A percentile compares a stretch with the other conserved stretches of the same genome.
These are phyloP conservation scores for Micromesistius poutassou DNA, from an alignment of 2,797 vertebrate species.

Conservation along the genomic window DNA sequence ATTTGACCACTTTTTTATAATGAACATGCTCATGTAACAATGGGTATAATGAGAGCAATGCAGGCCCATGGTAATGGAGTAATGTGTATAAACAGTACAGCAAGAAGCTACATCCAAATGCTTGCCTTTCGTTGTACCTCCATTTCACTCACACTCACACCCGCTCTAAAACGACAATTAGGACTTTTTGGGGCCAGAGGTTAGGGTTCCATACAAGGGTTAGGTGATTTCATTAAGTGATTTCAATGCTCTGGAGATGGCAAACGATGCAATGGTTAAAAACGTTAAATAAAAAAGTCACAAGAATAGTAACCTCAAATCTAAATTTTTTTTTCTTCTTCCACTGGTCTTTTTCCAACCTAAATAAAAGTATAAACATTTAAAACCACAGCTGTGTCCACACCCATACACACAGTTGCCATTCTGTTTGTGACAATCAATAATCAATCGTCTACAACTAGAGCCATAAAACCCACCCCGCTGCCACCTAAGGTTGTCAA, in stretches of 20 bases:
- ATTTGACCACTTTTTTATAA: neutral
- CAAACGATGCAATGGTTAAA: constrained; percentile 46
- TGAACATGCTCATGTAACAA: constrained; percentile 3
- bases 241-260: constrained; percentile 46
- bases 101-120: constrained; percentile 1
- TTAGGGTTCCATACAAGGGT: constrained; percentile 20
- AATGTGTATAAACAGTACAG: neutral
- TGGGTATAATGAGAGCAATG: neutral
- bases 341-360: constrained; percentile 61
- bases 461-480: neutral
- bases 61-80: neutral
- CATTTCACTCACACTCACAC: neutral
- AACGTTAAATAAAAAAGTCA: constrained; percentile 55
- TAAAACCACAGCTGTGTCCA: constrained; percentile 23
- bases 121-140: neutral
- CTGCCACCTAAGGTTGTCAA: neutral
- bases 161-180: neutral
- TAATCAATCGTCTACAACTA: constrained; percentile 1
- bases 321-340: constrained; percentile 38
- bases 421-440: neutral
- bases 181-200: constrained; percentile 20
- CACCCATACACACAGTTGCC: constrained; percentile 16
- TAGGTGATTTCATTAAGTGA: constrained; percentile 31
- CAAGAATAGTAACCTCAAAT: constrained; percentile 52
- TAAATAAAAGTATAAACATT: constrained; percentile 7